Conservation (phyloP, 2,797 vertebrate species). For the Myotis findleyi region DNA sequence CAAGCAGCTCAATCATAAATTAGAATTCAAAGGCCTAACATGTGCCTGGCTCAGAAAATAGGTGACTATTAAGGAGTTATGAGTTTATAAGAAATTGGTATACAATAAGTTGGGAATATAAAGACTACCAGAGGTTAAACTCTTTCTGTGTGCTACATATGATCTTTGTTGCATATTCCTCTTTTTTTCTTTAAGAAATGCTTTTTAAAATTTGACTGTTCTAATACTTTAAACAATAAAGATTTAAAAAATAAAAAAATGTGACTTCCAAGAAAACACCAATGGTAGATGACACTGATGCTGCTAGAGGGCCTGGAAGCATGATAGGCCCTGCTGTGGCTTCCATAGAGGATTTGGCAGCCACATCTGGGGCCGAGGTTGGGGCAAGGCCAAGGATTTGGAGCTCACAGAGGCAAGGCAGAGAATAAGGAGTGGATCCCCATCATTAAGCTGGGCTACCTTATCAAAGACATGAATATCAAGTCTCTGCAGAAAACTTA, state of each 20-base stretch:
- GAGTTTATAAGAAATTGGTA: constrained; percentile 34
- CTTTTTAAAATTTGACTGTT: neutral
- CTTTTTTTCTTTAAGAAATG: neutral
- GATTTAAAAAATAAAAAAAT: neutral
- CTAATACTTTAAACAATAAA: neutral
- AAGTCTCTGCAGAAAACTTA: neutral
- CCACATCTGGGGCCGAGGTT: too few relatives aligned
- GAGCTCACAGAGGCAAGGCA: neutral
- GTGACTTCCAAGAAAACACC: neutral
- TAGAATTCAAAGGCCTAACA: constrained; percentile 14
- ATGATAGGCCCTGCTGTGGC: neutral
- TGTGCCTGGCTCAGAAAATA: constrained; percentile 15
- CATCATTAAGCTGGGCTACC: neutral
- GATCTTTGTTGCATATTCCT: neutral
- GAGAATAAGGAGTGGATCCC: neutral
- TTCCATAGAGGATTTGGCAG: neutral
- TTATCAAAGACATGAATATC: neutral
- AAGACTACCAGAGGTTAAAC: neutral
- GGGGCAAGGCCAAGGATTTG: neutral
- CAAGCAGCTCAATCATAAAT: constrained; percentile 36
- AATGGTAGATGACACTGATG: neutral
- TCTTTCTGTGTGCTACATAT: neutral
- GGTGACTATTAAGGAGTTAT: neutral
- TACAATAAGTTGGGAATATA: neutral
- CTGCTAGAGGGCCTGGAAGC: neutral